Base-by-base conservation (phyloP, 1,140 invertebrate species). In the Magallana gigas region DNA sequence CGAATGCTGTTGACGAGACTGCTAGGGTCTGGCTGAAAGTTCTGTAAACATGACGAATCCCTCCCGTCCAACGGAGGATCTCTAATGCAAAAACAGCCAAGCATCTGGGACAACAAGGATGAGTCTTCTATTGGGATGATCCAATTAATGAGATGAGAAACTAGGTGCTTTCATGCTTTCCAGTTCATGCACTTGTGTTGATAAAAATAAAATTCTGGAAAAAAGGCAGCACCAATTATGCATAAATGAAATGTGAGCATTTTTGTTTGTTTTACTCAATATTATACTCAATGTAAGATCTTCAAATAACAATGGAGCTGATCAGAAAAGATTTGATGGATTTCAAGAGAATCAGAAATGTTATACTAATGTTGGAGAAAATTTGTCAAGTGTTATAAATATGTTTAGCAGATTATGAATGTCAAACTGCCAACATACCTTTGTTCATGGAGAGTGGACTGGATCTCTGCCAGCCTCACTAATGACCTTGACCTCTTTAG, bases 401-500 rank as follows among this genome's bases (percentile, higher is more conserved):
- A 4, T 48, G 36, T 48, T 48, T 48, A 48, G 36, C 36, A 48
- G 36, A 48, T 48, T 2, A 48, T 48, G 36, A 48, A 48, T 48
- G 36, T 48, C 36, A 48, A 48, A 48, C 36, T 48, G 36, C 36
- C 36, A 57, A 7, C 88, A 59, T 94, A 98, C 98, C 98, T 98
- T 96, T 99, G 98, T 96, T 99, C 98, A 96, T 99, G 98, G 94
- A 99, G 95, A 89, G 98, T 99, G 87, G 98, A 98, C 96, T 98
- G 98, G 95, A 99, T 99, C 96, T 99, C 98, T 58, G 98, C 98
- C 92, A 98, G 96, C 92, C 98, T 96, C 90, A 99, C 98, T 93
- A 98, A 96, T 90, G 98, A 98, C 90, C 98, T 96, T 90, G 98
- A 97, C 95, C 97, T 98, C 95, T 99, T 99, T 88, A 99, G 95